Conservation (phyloP, 2,113 vertebrate genomes). For the Tangachromis dhanisi region DNA sequence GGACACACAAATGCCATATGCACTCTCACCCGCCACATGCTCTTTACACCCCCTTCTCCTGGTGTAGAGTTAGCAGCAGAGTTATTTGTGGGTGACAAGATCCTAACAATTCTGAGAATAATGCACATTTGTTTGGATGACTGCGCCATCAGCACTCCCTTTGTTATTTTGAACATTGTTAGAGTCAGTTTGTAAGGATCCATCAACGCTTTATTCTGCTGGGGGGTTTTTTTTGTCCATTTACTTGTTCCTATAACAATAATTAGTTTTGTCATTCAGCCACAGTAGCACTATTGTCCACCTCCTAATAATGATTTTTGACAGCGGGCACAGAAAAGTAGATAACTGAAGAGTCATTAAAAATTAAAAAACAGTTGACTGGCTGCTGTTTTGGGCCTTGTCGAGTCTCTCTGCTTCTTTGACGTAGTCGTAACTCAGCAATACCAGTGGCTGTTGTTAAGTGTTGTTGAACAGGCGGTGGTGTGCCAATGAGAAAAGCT, state of each 20-base stretch:
- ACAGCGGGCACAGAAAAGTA: conserved; percentile 20
- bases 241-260: conserved; percentile 59
- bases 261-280: conserved; percentile 64
- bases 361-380: conserved; percentile 1
- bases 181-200: conserved; percentile 55
- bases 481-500: conserved; percentile 3
- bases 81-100: conserved; percentile 68
- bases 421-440: background rate
- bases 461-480: conserved; percentile 1
- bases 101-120: conserved; percentile 63
- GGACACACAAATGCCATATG: background rate
- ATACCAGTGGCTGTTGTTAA: background rate
- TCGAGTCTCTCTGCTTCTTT: background rate
- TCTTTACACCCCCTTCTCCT: conserved; percentile 12
- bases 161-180: conserved; percentile 61
- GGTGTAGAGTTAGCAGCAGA: conserved; percentile 14
- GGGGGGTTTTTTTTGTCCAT: conserved; percentile 1
- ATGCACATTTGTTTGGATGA: conserved; percentile 64
- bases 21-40: conserved; percentile 5
- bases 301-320: conserved; percentile 43
- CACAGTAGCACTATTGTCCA: conserved; percentile 54
- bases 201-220: conserved; percentile 51
- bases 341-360: conserved; percentile 27
- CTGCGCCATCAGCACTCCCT: conserved; percentile 61
- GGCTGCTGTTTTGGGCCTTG: background rate